Conservation (phyloP, 2,113 vertebrate species). For the Dipodomys spectabilis region DNA sequence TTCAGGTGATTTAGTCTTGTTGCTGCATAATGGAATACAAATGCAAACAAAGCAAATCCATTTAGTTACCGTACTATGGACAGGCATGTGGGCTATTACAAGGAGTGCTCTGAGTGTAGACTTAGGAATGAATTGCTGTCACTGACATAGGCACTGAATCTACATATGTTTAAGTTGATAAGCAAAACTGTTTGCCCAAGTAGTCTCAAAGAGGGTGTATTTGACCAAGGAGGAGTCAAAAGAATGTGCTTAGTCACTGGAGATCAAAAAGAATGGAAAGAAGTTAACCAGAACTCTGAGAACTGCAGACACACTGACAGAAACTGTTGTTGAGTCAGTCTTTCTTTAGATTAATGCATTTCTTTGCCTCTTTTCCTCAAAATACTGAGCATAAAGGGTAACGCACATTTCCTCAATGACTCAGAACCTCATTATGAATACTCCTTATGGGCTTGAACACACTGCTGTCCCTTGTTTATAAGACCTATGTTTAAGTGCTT, state of each 20-base stretch:
- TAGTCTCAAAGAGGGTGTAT: background rate
- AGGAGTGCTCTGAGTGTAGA: background rate
- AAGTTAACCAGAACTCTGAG: constrained; percentile 32
- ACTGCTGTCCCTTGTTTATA: background rate
- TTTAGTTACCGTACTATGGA: background rate
- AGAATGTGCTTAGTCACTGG: background rate
- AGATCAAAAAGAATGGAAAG: constrained; percentile 15
- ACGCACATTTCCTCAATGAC: background rate
- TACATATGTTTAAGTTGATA: background rate
- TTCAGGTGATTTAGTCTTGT: background rate
- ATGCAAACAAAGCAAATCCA: background rate
- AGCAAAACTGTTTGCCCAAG: background rate
- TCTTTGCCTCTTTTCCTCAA: constrained; percentile 47
- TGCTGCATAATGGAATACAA: background rate
- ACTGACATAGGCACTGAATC: background rate
- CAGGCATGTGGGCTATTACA: background rate
- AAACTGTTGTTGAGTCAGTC: background rate
- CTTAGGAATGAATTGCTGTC: background rate
- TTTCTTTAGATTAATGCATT: background rate
- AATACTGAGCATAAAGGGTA: background rate
- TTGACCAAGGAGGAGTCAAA: background rate
- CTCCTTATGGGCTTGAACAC: background rate
- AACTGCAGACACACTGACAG: background rate
- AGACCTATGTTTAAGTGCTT: background rate
- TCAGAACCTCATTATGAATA: background rate